These are phyloP conservation scores for Nephrotoma flavescens DNA, from an alignment of 2,888 invertebrate species.

Conservation along the genomic window DNA sequence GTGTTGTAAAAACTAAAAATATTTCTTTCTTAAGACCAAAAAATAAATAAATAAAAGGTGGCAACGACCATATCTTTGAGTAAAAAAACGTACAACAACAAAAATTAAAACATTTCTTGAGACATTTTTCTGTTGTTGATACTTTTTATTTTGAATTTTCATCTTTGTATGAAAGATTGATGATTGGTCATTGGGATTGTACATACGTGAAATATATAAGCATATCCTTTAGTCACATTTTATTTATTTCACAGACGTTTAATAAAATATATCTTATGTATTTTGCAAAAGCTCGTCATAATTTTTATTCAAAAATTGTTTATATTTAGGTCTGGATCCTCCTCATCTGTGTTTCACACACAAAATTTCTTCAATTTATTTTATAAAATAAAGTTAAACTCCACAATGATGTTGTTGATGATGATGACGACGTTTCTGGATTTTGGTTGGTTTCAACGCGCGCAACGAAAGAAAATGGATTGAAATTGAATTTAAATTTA, in stretches of 20 bases:
- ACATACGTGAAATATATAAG: neutral
- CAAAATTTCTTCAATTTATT: neutral
- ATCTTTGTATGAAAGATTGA: conserved; percentile 2
- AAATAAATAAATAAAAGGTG: neutral
- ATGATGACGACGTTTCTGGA: neutral
- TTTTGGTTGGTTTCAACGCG: neutral
- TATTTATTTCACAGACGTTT: neutral
- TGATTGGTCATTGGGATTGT: neutral
- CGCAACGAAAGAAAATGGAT: neutral
- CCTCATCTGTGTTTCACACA: neutral
- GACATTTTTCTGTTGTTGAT: neutral
- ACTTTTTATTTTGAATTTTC: neutral
- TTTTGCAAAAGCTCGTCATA: neutral
- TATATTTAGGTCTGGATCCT: neutral
- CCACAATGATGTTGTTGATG: neutral
- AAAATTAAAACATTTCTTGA: conserved; percentile 1
- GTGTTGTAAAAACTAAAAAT: neutral
- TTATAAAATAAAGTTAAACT: neutral
- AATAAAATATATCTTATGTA: neutral
- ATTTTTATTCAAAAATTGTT: neutral
- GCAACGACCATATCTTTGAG: neutral
- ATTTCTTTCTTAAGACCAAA: neutral
- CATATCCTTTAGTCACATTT: neutral
- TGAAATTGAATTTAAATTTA: neutral
- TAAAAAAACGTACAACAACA: neutral